Evolutionary conservation across 2,888 invertebrate species (phyloP), one percentile per base, ranked within the genome.

Genomic region (Frankliniella fusca): DNA sequence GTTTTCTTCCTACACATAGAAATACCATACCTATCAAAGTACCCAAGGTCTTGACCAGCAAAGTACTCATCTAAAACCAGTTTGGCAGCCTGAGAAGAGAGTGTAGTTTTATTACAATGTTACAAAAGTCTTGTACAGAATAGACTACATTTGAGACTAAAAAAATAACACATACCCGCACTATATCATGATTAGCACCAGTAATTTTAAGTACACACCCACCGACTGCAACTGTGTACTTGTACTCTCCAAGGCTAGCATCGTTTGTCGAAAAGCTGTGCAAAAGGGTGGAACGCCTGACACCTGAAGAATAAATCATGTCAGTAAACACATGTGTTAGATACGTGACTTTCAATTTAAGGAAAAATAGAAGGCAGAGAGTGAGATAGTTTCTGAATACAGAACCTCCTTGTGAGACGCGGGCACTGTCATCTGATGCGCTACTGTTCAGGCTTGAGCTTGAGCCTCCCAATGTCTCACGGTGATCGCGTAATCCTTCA

Each of bases 21-120:
- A 76, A 76, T 80, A 80, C 81, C 61, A 48, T 82, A 81, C 48
- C 70, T 49, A 49, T 76, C 70, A 65, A 76, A 81, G 48, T 82
- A 81, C 2, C 82, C 81, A 81, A 84, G 82, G 28, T 84, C 83
- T 28, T 84, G 87, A 89, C 90, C 87, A 88, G 87, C 86, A 88
- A 96, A 96, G 88, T 95, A 95, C 88, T 96, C 95, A 87, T 96
- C 96, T 86, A 97, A 89, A 85, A 96, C 94, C 86, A 96, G 90
- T 89, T 96, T 96, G 83, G 96, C 95, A 86, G 93, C 94, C 96
- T 96, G 87, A 15, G 87, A 87, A 83, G 84, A 84, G 54, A 54
- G 15, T 15, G 12, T 15, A 38, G 38, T 38, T 38, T 3, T 38
- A 38, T 20, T 1, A 54, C 7, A 7, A 54, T 15, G 15, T 38